Evolutionary conservation across 2,888 invertebrate genomes (phyloP), one percentile per base, ranked within the genome.

Genomic region (Cephus spinipes): DNA sequence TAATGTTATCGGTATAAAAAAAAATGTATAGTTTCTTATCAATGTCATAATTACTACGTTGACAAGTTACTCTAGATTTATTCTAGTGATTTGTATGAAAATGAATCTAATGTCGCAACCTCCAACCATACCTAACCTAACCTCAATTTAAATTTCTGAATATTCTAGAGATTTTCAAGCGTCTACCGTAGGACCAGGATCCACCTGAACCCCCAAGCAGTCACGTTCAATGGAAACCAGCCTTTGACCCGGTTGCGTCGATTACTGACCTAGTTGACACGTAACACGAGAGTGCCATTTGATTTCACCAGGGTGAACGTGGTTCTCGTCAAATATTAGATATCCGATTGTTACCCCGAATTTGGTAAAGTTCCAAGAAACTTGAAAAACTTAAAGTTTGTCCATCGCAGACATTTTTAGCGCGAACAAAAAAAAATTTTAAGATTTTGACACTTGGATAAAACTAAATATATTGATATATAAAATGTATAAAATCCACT

Each of bases 281-380:
- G 77, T 74, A 79, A 80, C 80, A 82, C 77, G 84, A 83, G 75
- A 84, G 81, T 79, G 75, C 78, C 79, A 83, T 80, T 80, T 79
- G 76, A 73, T 36, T 55, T 9, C 23, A 23, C 55, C 55, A 55
- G 55, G 55, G 23, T 55, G 23, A 23, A 55, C 55, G 23, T 23
- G 23, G 23, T 23, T 55, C 55, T 9, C 23, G 23, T 55, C 23
- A 55, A 1, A 55, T 23, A 23, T 55, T 23, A 55, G 2, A 23
- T 23, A 23, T 9, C 23, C 15, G 55, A 55, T 55, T 55, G 23
- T 55, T 23, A 55, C 55, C 55, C 40, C 4, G 15, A 15, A 55
- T 15, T 40, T 15, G 15, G 15, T 40, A 23, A 55, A 55, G 55
- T 55, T 23, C 6, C 15, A 23, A 23, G 23, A 55, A 23, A 9